Base-by-base conservation (phyloP, 2,113 vertebrate genomes). In the Redunca redunca region DNA sequence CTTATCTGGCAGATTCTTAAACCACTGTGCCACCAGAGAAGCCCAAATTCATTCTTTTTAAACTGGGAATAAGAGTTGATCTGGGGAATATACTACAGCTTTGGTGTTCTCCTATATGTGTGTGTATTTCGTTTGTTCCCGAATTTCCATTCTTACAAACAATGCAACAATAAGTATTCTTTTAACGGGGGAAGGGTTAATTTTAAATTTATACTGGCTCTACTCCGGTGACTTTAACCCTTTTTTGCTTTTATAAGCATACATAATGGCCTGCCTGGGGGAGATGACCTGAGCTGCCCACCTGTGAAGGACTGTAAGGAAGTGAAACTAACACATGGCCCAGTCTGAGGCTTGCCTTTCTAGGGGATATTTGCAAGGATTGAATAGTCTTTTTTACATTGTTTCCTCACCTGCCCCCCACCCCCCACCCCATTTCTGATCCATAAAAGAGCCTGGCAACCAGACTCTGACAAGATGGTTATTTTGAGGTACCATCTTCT, bases 101-200 rank as follows among this genome's bases (percentile, higher is more conserved):
- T 67, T 12, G 43, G 16, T 26, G n/a, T 28, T 46, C 33, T 48
- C n/a, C 48, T 64, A 7, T 16, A 3, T 14, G 13, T 28, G 19
- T 11, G 5, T 40, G 16, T 52, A 43, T n/a, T 86, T 94, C 33
- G 8, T 43, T 30, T 94, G 67, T 71, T 90, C 67, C 28, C n/a
- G 23, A 46, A n/a, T 33, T 58, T 88, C 28, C 60, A 5, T 48
- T 40, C 14, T 50, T 40, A 81, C 7, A 36, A 80, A 84, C 48
- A 80, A n/a, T 10, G 33, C n/a, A 50, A 21, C 9, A n/a, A 1
- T 48, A 30, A 86, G 28, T 50, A 26, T 19, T 85, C 26, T 26
- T 81, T 71, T 12, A 36, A 36, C 0, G 1, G 5, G 67, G n/a
- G 5, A 12, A 71, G 9, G 67, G 67, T 71, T 40, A 40, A 71